A percentile compares a stretch with the other conserved stretches of the same genome.
phyloP scores from a whole-genome alignment of 2,797 vertebrate genomes.

The Lithobates sylvaticus region DNA sequence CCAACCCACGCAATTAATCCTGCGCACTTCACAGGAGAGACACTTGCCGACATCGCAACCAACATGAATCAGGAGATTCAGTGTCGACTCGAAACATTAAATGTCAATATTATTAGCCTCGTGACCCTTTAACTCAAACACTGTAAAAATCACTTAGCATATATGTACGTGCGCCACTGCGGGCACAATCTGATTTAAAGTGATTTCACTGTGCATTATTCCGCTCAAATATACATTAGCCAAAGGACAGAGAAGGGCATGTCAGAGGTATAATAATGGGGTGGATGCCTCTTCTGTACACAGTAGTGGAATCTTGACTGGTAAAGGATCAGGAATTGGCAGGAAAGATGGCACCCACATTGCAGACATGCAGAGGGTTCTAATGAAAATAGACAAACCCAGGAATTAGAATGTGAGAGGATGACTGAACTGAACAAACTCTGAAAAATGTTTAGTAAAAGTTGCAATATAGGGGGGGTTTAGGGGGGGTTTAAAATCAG shows the following conservation, averaged over 20 bases:
- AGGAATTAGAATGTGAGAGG: no score
- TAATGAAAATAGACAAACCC: no score
- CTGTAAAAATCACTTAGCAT: not conserved
- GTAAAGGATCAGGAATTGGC: no score
- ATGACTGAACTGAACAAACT: no score
- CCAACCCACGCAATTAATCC: constrained; percentile 19
- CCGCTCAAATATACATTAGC: not conserved
- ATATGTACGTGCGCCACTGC: not conserved
- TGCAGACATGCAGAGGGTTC: no score
- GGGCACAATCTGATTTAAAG: not conserved
- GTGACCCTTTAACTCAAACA: constrained; percentile 16
- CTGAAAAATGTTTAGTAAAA: no score
- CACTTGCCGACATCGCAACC: not conserved
- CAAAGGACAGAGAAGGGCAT: not conserved
- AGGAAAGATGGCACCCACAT: no score
- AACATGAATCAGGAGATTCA: constrained; percentile 2
- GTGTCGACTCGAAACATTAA: not conserved
- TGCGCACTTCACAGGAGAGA: not conserved
- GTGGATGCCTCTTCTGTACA: not conserved
- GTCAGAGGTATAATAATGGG: not conserved
- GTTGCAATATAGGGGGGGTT: no score
- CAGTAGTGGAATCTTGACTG: not conserved
- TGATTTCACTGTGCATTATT: not conserved
- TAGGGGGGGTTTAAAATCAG: no score
- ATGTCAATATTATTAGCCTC: constrained; percentile 46